Percentiles rank a stretch among this genome's conserved stretches.
Conservation (phyloP, 2,797 vertebrate genomes). For the Fistularia tabacaria region DNA sequence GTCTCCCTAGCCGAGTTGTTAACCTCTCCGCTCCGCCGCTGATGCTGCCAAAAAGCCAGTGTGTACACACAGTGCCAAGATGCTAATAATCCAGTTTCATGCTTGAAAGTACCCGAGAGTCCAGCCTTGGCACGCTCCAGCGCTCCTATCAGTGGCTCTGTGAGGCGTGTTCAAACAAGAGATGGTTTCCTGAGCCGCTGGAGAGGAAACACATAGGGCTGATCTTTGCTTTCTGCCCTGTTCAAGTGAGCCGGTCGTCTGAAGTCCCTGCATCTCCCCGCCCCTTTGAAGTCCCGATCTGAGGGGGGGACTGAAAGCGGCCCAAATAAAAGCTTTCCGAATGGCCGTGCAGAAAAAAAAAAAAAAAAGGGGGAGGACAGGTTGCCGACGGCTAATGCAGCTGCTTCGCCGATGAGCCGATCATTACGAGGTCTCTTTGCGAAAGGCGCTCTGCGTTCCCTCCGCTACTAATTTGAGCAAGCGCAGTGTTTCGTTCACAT, state of each 20-base stretch:
- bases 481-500: no score
- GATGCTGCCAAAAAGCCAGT: constrained; percentile 28
- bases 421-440: no score
- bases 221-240: constrained; percentile 10
- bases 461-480: no score
- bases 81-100: constrained; percentile 41
- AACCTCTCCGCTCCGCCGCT: constrained; percentile 36
- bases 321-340: constrained; percentile 2
- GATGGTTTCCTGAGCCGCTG: constrained; percentile 1
- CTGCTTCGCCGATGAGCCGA: no score
- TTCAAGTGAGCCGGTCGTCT: constrained; percentile 5
- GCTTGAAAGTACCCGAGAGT: constrained; percentile 28
- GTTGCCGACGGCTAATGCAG: no score
- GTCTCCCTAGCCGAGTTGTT: constrained; percentile 26
- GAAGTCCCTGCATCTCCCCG: background rate
- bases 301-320: constrained; percentile 14
- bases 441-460: no score
- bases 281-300: constrained; percentile 20
- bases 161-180: constrained; percentile 8
- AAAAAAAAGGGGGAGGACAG: background rate
- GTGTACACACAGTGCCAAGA: constrained; percentile 28
- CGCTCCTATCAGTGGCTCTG: constrained; percentile 21
- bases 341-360: constrained; percentile 1
- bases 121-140: constrained; percentile 28
- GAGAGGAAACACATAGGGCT: constrained; percentile 2